These are phyloP conservation scores for Linnaemya vulpina DNA, from an alignment of 2,888 invertebrate genomes.

Conservation along the genomic window DNA sequence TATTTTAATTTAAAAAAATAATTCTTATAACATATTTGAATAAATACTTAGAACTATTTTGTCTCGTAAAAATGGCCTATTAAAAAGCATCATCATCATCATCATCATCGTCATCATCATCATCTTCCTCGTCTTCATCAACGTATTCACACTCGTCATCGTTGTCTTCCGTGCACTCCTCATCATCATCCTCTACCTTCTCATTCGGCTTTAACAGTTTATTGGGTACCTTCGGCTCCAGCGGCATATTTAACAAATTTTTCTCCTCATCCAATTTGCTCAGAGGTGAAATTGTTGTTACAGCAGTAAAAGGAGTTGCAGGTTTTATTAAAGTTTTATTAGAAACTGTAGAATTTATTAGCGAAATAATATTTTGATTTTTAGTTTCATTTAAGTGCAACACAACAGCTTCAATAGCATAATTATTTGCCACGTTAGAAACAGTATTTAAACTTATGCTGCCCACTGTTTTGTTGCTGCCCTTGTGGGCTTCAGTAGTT, in stretches of 20 bases:
- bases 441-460: not conserved
- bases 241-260: constrained; percentile 38
- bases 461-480: not conserved
- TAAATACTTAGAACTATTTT: constrained; percentile 23
- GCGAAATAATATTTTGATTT: not conserved
- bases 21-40: constrained; percentile 3
- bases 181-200: constrained; percentile 69
- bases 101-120: constrained; percentile 73
- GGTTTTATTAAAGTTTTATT: not conserved
- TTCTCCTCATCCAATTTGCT: constrained; percentile 57
- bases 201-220: constrained; percentile 30
- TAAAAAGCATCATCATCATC: constrained; percentile 72
- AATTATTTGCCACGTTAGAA: not conserved
- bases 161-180: constrained; percentile 70
- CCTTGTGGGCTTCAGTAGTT: too few relatives aligned
- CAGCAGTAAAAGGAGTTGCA: not conserved
- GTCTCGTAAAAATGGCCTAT: constrained; percentile 71
- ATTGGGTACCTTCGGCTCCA: constrained; percentile 1
- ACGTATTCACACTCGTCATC: constrained; percentile 70
- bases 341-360: not conserved
- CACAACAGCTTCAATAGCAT: not conserved
- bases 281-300: constrained; percentile 40
- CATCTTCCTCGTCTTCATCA: constrained; percentile 68
- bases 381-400: not conserved
- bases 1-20: not conserved